Percentiles rank a stretch among this genome's conserved stretches.
Conservation (phyloP, 2,113 vertebrate species). For the Eolophus roseicapilla region DNA sequence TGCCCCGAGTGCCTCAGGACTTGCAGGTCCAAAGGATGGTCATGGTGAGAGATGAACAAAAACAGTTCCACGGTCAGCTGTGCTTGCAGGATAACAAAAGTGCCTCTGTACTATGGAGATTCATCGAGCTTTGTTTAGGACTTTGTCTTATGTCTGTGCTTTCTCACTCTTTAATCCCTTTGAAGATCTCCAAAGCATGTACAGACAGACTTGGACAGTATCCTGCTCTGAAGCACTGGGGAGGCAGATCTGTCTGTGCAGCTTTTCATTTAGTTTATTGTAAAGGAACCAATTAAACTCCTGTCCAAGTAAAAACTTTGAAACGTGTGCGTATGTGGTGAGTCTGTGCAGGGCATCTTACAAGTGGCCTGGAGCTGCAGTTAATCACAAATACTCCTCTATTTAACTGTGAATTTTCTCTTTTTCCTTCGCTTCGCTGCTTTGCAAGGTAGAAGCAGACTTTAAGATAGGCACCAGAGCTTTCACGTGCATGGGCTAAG, state of each 20-base stretch:
- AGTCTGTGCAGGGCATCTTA: not conserved
- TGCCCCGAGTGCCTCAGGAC: not conserved
- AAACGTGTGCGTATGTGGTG: not conserved
- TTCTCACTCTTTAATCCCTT: not conserved
- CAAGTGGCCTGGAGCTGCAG: not conserved
- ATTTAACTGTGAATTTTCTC: not conserved
- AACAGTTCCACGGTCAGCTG: not conserved
- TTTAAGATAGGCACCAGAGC: not conserved
- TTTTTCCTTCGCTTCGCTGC: not conserved
- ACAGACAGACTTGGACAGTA: not conserved
- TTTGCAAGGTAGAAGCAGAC: not conserved
- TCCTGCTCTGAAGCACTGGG: not conserved
- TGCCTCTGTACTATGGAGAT: not conserved
- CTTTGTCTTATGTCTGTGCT: not conserved
- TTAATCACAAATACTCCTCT: not conserved
- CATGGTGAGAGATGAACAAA: not conserved
- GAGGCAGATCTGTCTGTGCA: not conserved
- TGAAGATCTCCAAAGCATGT: not conserved
- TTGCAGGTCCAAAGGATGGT: not conserved
- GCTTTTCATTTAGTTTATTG: not conserved
- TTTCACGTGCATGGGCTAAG: not conserved
- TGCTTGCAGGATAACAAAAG: not conserved
- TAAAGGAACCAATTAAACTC: not conserved
- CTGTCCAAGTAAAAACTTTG: not conserved
- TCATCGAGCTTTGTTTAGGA: not conserved